phyloP scores from a whole-genome alignment of 2,888 invertebrate species.

The Apamea anceps region DNA sequence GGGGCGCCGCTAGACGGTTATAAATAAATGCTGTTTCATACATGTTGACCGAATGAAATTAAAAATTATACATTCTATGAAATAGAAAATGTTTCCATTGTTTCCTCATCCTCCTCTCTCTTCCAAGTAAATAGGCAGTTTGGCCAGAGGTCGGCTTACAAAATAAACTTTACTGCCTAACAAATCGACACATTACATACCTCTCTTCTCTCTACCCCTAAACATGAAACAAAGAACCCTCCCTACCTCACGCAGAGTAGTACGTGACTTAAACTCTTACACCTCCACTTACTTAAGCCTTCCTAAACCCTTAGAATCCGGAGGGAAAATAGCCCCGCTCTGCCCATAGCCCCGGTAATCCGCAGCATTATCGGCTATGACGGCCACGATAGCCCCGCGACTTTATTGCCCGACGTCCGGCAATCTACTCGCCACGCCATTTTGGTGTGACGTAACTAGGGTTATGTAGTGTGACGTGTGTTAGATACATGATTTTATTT shows the following conservation, averaged over 20 bases:
- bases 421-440: conserved; percentile 29
- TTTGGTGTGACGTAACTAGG: conserved; percentile 30
- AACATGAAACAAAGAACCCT: conserved; percentile 45
- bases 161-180: neutral
- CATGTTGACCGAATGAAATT: no score
- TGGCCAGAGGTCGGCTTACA: neutral
- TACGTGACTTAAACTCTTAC: conserved; percentile 59
- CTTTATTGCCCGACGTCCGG: conserved; percentile 57
- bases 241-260: conserved; percentile 19
- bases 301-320: conserved; percentile 40
- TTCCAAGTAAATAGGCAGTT: neutral
- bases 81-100: neutral
- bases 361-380: conserved; percentile 65
- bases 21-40: no score
- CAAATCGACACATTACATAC: neutral
- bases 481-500: conserved; percentile 12
- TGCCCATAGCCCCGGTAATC: conserved; percentile 53
- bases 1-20: no score
- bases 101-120: neutral
- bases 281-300: conserved; percentile 58
- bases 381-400: conserved; percentile 52
- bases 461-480: conserved; percentile 10
- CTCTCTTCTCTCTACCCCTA: no score
- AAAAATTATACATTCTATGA: neutral
- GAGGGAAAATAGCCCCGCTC: conserved; percentile 48